A percentile compares a stretch with the other conserved stretches of the same genome.
Conservation (phyloP, 2,888 invertebrate genomes). For the Catocala fraxini region DNA sequence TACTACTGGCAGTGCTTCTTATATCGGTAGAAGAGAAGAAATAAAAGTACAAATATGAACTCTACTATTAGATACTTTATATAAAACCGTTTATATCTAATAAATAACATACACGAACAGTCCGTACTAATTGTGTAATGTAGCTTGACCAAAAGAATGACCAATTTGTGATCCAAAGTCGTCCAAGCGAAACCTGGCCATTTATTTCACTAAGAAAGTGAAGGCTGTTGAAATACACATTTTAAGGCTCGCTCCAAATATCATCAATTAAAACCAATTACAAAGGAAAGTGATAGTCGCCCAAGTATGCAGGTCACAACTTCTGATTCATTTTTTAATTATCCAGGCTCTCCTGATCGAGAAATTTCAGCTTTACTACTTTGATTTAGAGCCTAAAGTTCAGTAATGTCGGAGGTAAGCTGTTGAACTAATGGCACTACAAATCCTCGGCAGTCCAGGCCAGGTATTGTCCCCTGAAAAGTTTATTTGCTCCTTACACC, state of each 20-base stretch:
- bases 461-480: slow-evolving; percentile 80
- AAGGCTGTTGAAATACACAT: slow-evolving; percentile 18
- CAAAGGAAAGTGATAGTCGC: slow-evolving; percentile 65
- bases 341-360: slow-evolving; percentile 39
- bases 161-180: neutral
- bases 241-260: slow-evolving; percentile 38
- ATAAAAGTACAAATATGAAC: too few species aligned
- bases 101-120: neutral
- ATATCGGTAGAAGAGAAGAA: too few species aligned
- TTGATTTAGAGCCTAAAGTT: slow-evolving; percentile 44
- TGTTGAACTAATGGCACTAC: slow-evolving; percentile 82
- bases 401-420: slow-evolving; percentile 39
- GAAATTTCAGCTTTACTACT: slow-evolving; percentile 36
- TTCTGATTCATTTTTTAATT: slow-evolving; percentile 72
- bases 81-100: neutral
- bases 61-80: too few species aligned
- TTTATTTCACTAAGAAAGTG: slow-evolving; percentile 17
- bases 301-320: slow-evolving; percentile 68
- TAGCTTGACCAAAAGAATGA: slow-evolving; percentile 18
- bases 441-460: slow-evolving; percentile 78
- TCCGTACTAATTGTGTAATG: slow-evolving; percentile 5
- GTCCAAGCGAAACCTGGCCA: slow-evolving; percentile 1
- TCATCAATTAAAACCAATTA: slow-evolving; percentile 62
- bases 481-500: slow-evolving; percentile 81
- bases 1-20: too few species aligned